Percentiles rank a stretch among this genome's conserved stretches.
phyloP scores from a whole-genome alignment of 2,888 invertebrate genomes.

The Amaurobius ferox region DNA sequence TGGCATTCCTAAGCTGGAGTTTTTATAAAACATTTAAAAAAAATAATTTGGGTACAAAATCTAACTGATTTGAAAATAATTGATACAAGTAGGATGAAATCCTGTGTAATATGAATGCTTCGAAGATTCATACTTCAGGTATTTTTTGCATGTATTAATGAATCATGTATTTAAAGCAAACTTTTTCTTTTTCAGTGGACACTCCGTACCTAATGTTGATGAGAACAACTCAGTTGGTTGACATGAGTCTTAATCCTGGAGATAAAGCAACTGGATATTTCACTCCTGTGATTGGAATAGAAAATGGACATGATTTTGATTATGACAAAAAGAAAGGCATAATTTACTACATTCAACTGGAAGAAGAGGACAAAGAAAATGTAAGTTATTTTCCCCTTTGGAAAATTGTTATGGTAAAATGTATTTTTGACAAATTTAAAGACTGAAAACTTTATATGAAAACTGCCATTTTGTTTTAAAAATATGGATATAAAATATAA shows the following conservation, averaged over 20 bases:
- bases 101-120: too few relatives aligned
- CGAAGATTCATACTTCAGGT: too few relatives aligned
- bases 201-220: conserved; percentile 92
- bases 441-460: background rate
- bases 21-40: too few relatives aligned
- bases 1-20: too few relatives aligned
- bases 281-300: conserved; percentile 91
- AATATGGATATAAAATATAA: too few relatives aligned
- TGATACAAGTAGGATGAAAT: too few relatives aligned
- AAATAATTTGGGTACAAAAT: too few relatives aligned
- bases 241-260: conserved; percentile 86
- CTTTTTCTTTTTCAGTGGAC: conserved; percentile 85
- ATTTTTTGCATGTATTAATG: too few relatives aligned
- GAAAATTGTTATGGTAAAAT: background rate
- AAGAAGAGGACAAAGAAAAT: conserved; percentile 83
- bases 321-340: conserved; percentile 91
- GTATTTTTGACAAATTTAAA: background rate
- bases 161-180: too few relatives aligned
- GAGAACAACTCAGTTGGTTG: conserved; percentile 92
- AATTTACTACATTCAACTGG: conserved; percentile 89
- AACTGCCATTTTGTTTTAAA: too few relatives aligned
- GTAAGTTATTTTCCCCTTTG: conserved; percentile 79
- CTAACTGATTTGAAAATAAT: too few relatives aligned
- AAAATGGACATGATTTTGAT: conserved; percentile 91
- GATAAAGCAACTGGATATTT: conserved; percentile 84